Conservation (phyloP, 2,888 invertebrate genomes). For the Pomacea canaliculata region DNA sequence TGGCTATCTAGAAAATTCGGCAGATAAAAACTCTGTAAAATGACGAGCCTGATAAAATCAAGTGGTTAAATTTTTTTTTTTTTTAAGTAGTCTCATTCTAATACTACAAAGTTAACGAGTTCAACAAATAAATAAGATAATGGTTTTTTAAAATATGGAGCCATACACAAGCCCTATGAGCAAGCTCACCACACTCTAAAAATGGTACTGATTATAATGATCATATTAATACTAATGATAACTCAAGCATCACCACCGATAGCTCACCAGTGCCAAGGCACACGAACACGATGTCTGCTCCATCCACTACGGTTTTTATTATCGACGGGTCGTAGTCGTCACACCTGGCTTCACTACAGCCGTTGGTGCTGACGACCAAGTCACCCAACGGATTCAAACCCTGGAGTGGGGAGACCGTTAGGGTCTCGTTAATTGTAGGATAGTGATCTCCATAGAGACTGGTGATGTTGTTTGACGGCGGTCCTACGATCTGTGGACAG, state of each 20-base stretch:
- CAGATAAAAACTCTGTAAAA: too few relatives aligned
- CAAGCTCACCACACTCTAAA: too few relatives aligned
- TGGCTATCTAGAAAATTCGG: too few relatives aligned
- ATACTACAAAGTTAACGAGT: too few relatives aligned
- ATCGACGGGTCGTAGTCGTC: conserved; percentile 40
- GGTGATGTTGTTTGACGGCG: conserved; percentile 59
- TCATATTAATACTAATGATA: too few relatives aligned
- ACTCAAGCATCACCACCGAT: background rate
- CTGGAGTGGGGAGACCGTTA: conserved; percentile 51
- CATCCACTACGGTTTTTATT: conserved; percentile 43
- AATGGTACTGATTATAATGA: too few relatives aligned
- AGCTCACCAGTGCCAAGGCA: conserved; percentile 61
- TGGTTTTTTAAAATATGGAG: too few relatives aligned
- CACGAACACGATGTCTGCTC: conserved; percentile 52
- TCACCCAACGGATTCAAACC: conserved; percentile 48
- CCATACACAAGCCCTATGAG: too few relatives aligned
- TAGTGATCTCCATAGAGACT: conserved; percentile 62
- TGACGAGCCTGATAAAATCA: too few relatives aligned
- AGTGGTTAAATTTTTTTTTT: too few relatives aligned
- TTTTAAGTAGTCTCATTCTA: too few relatives aligned
- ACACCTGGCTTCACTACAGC: conserved; percentile 56
- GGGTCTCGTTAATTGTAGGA: conserved; percentile 46
- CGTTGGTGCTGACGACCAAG: conserved; percentile 39
- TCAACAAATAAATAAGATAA: too few relatives aligned
- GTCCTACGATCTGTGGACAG: conserved; percentile 60